Conservation (phyloP, 2,888 invertebrate genomes). For the Epinotia ramella region DNA sequence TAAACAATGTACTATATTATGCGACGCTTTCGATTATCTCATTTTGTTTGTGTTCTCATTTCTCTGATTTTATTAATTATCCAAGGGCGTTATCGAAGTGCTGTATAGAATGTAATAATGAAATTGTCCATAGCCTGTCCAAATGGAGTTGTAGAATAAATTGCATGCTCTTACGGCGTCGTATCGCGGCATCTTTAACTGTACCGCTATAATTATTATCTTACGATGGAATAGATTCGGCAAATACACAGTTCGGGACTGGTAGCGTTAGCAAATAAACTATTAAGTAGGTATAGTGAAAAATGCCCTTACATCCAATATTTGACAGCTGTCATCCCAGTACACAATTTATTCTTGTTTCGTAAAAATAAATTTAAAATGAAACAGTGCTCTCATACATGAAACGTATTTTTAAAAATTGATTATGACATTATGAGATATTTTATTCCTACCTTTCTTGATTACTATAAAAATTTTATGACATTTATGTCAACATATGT, state of each 20-base stretch:
- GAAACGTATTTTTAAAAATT: too few species aligned
- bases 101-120: conserved; percentile 2
- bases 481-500: too few species aligned
- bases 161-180: conserved; percentile 45
- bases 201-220: conserved; percentile 81
- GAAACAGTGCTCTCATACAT: too few species aligned
- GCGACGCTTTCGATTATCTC: too few species aligned
- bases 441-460: too few species aligned
- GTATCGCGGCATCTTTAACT: conserved; percentile 77
- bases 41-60: background rate
- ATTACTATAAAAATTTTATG: too few species aligned
- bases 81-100: background rate
- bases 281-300: background rate
- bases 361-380: too few species aligned
- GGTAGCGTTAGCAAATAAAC: conserved; percentile 55
- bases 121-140: conserved; percentile 18
- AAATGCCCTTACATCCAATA: background rate
- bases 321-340: too few species aligned
- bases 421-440: too few species aligned
- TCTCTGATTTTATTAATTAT: background rate
- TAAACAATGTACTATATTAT: too few species aligned
- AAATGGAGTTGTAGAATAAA: conserved; percentile 53
- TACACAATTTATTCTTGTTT: too few species aligned
- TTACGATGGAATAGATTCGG: conserved; percentile 82
- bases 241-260: conserved; percentile 74